Evolutionary conservation across 2,888 invertebrate species (phyloP), one percentile per base, ranked within the genome.

Genomic region (Peribatodes rhomboidaria): DNA sequence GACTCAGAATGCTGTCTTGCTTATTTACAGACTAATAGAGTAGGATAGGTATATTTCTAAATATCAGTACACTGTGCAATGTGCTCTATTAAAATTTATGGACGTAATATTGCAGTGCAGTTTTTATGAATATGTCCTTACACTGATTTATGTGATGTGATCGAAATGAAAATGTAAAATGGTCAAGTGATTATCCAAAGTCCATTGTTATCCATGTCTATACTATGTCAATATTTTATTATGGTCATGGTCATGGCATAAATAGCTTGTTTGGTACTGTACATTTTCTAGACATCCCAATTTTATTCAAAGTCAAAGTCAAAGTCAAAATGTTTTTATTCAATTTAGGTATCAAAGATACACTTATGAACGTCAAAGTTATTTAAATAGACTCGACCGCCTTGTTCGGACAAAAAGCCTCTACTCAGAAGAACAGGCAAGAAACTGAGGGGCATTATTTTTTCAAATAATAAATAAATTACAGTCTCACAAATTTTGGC

Each of bases 71-170:
- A 57, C 58, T 49, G 20, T 65, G 58, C 41, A 14, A 49, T 33
- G 50, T 13, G 35, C 11, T 68, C 27, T 67, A 77, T 76, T 77
- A 39, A 70, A 52, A 72, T 74, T 68, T 65, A 75, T 74, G 64
- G 20, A 47, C 35, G 42, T 20, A 55, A 49, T 50, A 35, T 68
- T 53, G 57, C 41, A 50, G 56, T 65, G 68, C 64, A 59, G 35
- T 52, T 55, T 61, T 56, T 61, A 74, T 77, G 62, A 65, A 71
- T 72, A 66, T 63, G 69, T n/a, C 69, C 71, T 71, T 72, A 22
- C 67, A 62, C 46, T 49, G 41, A 61, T 49, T 55, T 61, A 55
- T 52, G 4, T n/a, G 22, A 46, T 20, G 22, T 33, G 37, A 11
- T 13, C 10, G 2, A 1, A 14, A 60, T 11, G 41, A 41, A 20